Base-by-base conservation (phyloP, 1,140 invertebrate species). In the Belonocnema kinseyi region DNA sequence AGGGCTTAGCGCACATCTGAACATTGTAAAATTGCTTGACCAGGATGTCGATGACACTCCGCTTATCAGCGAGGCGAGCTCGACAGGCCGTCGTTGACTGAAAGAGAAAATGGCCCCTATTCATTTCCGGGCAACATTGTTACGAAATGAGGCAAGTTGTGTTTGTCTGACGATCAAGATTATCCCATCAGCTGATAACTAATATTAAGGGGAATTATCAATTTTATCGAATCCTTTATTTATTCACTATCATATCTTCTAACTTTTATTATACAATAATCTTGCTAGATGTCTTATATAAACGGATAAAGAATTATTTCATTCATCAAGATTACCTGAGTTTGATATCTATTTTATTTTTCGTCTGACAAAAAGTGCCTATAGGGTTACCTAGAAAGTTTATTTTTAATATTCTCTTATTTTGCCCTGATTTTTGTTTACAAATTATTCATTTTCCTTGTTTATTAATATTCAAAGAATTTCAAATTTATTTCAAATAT, bases 11-110 rank as follows among this genome's bases (percentile, higher is more conserved):
- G 58, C 16, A 54, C 53, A 54, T 54, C 40, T 46, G 40, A 11
- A 11, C 53, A 66, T 66, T 66, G 58, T 66, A 66, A 66, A 66
- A 66, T 66, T 66, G 19, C 14, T 13, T 50, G 58, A 46, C 8
- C 74, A 72, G 75, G 77, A 78, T 78, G 77, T 78, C 80, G 73
- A 81, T 81, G 77, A 78, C 77, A 81, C 66, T 75, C 8, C 5
- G 71, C 79, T 76, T 80, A 80, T 80, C 76, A 72, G 73, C 10
- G 5, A 56, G 40, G 33, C 12, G 70, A 56, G 16, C 17, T 17
- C n/a, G 11, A 11, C 10, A 56, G 16, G n/a, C 17, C 0, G 17
- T 56, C 17, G 54, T 17, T 13, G 5, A 26, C 61, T 40, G 0
- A 16, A 40, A 26, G 5, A 14, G 12, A 66, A 66, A 66, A 66